Percentiles rank a stretch among this genome's conserved stretches.
These are phyloP conservation scores for Taxidea taxus DNA, from an alignment of 2,113 vertebrate species.

Conservation along the genomic window DNA sequence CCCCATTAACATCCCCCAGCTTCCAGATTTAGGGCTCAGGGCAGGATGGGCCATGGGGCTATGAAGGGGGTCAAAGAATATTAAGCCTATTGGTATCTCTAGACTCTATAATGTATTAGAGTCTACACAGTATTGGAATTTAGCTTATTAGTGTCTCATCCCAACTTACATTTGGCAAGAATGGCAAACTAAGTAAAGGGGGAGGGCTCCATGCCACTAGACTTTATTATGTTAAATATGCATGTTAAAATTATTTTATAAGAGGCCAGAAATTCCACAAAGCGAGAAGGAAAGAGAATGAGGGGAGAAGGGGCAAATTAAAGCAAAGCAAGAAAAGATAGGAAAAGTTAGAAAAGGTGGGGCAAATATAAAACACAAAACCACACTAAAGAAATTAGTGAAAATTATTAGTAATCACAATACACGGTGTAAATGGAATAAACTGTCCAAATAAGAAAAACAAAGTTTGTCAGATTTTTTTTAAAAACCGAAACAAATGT, in stretches of 20 bases:
- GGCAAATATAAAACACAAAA: background rate
- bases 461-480: background rate
- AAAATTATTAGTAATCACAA: background rate
- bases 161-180: background rate
- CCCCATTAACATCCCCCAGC: background rate
- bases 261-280: background rate
- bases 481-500: background rate
- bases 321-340: background rate
- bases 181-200: background rate
- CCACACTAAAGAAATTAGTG: background rate
- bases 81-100: background rate
- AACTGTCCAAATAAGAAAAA: background rate
- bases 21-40: background rate
- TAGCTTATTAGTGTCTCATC: background rate
- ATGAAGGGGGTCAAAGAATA: too few species aligned
- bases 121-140: background rate
- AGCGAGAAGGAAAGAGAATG: background rate
- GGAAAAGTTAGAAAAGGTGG: background rate
- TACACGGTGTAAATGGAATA: background rate
- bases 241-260: background rate
- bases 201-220: background rate
- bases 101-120: rapidly evolving
- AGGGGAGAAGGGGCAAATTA: background rate
- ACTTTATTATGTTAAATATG: background rate
- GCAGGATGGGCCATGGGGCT: background rate